Conservation (phyloP, 30 jellyfish, hydroid and myxozoan genomes). For the Catostylus mosaicus region DNA sequence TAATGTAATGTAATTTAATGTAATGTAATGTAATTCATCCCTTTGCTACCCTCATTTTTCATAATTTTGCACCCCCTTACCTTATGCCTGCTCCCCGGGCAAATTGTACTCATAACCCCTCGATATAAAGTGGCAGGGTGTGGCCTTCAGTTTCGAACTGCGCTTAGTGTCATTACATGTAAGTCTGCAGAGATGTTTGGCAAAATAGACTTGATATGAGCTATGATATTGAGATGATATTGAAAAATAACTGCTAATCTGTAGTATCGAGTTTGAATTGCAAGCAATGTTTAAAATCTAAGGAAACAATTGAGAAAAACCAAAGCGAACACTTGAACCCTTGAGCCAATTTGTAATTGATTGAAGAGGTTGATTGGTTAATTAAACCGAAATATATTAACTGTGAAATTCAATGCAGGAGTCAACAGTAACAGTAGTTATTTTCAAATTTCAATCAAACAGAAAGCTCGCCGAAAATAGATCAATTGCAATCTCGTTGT, state of each 20-base stretch:
- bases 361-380: conserved; percentile 3
- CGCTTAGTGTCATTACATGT: too few relatives aligned
- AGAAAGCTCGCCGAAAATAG: conserved; percentile 9
- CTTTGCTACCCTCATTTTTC: too few relatives aligned
- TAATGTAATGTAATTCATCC: too few relatives aligned
- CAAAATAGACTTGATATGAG: neutral
- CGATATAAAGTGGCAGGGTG: too few relatives aligned
- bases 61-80: too few relatives aligned
- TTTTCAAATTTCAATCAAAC: neutral
- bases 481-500: neutral
- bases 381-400: neutral
- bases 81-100: too few relatives aligned
- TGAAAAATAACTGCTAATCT: neutral
- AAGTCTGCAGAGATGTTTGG: too few relatives aligned
- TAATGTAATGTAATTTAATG: conserved; percentile 2
- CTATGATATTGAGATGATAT: neutral
- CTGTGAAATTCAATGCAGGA: neutral
- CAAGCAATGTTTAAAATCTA: conserved; percentile 11
- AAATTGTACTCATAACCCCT: too few relatives aligned
- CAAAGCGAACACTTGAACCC: neutral
- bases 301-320: neutral
- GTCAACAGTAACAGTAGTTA: conserved; percentile 4
- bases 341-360: neutral
- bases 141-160: too few relatives aligned
- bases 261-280: neutral